A percentile compares a stretch with the other conserved stretches of the same genome.
Conservation (phyloP, 2,113 vertebrate genomes). For the Triplophysa tibetana region DNA sequence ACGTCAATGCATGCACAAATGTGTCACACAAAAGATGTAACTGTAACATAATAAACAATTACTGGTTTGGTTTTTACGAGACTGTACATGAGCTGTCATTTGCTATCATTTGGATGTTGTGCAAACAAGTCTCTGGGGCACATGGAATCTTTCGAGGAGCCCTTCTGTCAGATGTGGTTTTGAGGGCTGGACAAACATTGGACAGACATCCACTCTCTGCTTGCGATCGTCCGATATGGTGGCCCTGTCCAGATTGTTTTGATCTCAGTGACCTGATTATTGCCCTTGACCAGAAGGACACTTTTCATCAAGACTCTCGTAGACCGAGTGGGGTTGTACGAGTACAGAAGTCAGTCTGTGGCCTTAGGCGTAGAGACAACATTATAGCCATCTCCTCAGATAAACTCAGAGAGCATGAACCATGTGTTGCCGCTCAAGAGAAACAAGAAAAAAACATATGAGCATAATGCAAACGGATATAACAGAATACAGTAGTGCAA, state of each 20-base stretch:
- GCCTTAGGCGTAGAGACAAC: constrained; percentile 45
- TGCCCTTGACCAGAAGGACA: constrained; percentile 47
- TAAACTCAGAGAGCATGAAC: constrained; percentile 62
- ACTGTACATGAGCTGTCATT: constrained; percentile 15
- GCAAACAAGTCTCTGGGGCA: constrained; percentile 34
- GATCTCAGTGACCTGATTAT: constrained; percentile 40
- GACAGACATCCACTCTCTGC: constrained; percentile 30
- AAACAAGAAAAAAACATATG: constrained; percentile 31
- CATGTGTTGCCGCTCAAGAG: constrained; percentile 50
- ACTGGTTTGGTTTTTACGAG: background rate
- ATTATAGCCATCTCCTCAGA: constrained; percentile 60
- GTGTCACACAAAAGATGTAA: background rate
- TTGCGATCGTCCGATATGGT: constrained; percentile 38
- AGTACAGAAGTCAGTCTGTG: constrained; percentile 36
- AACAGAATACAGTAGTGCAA: constrained; percentile 14
- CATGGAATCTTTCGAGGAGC: constrained; percentile 2
- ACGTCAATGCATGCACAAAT: no score
- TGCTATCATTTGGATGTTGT: constrained; percentile 38
- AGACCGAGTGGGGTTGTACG: background rate
- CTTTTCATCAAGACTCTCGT: constrained; percentile 29
- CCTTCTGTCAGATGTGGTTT: constrained; percentile 46
- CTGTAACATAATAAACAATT: no score
- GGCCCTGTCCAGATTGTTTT: constrained; percentile 38
- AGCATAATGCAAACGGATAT: constrained; percentile 40
- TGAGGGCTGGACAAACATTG: constrained; percentile 32